Conservation (phyloP, 64 coral and sea anemone species). For the Montipora foliosa region DNA sequence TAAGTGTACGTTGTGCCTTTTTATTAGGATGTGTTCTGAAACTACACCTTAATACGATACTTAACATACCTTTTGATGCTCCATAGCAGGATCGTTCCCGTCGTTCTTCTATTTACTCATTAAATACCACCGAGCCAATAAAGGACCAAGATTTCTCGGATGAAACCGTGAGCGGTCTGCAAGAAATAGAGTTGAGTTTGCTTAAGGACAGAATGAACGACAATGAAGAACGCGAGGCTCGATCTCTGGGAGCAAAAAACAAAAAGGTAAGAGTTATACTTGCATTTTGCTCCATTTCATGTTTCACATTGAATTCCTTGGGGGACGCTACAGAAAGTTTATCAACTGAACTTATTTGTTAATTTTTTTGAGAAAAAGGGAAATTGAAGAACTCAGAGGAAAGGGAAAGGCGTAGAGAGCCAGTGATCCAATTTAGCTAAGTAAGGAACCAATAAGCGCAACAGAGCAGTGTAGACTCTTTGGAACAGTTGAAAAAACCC, state of each 20-base stretch:
- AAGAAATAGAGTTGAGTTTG: slow-evolving; percentile 32
- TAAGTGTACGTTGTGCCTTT: no score
- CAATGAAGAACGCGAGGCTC: slow-evolving; percentile 45
- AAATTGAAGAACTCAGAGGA: no score
- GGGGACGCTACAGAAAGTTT: no score
- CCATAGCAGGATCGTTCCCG: not conserved
- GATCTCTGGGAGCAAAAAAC: not conserved
- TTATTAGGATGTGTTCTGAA: not conserved
- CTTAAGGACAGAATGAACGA: slow-evolving; percentile 55
- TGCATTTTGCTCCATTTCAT: no score
- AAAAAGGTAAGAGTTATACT: slow-evolving; percentile 3
- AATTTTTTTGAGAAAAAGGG: no score
- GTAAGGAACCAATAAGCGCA: no score
- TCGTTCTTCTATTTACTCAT: not conserved
- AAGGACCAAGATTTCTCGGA: slow-evolving; percentile 8
- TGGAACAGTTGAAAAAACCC: no score
- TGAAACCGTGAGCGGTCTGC: not conserved
- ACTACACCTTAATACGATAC: not conserved
- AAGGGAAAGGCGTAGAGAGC: no score
- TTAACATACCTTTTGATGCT: not conserved
- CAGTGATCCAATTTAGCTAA: no score
- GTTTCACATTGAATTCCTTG: no score
- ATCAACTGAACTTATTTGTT: no score
- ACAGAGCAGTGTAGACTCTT: no score
- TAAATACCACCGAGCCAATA: not conserved